phyloP scores from a whole-genome alignment of 2,888 invertebrate genomes.

The Crematogaster levior region DNA sequence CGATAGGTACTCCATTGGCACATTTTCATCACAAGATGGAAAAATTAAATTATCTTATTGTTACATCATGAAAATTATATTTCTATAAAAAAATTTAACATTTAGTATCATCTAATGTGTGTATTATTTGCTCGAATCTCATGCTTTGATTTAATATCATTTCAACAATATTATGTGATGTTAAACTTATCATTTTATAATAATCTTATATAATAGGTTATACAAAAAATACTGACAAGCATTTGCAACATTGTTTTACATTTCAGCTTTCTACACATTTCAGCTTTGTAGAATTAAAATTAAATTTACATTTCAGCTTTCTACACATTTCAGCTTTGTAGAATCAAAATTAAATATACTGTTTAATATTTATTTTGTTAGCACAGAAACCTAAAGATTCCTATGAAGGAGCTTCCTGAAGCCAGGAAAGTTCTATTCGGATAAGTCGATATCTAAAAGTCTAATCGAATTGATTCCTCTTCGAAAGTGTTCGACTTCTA shows the following conservation, averaged over 20 bases:
- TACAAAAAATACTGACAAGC: not conserved
- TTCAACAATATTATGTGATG: not conserved
- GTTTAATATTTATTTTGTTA: not conserved
- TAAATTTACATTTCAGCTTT: not conserved
- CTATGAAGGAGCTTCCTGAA: constrained; percentile 24
- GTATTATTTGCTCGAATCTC: not conserved
- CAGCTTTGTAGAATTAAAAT: too few relatives aligned
- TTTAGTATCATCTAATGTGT: not conserved
- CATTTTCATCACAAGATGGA: constrained; percentile 8
- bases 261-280: too few relatives aligned
- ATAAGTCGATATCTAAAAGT: constrained; percentile 63
- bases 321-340: too few relatives aligned
- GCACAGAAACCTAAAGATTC: not conserved
- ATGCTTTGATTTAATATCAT: constrained; percentile 15
- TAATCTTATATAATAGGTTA: not conserved
- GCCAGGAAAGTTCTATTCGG: constrained; percentile 1
- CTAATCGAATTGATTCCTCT: constrained; percentile 50
- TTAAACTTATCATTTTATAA: too few relatives aligned
- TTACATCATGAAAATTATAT: constrained; percentile 3
- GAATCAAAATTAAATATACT: not conserved
- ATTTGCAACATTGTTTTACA: too few relatives aligned
- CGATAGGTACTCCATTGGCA: not conserved
- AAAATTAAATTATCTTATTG: constrained; percentile 4
- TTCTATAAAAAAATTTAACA: not conserved
- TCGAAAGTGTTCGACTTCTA: not conserved